Evolutionary conservation across 1,140 invertebrate species (phyloP).

Genomic region (Nomia melanderi): DNA sequence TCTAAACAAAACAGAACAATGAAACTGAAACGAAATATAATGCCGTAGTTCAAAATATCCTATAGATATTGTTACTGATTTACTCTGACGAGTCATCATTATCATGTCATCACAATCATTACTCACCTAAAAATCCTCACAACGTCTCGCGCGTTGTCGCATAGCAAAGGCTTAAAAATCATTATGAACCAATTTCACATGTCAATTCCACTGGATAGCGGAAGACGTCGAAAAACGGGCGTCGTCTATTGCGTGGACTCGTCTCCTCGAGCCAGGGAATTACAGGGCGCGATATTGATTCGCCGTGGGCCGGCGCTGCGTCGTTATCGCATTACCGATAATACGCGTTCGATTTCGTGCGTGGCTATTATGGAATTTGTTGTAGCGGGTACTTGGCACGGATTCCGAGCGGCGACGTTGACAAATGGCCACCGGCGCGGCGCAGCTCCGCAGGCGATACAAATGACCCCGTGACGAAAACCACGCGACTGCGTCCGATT

Average conservation of each 20-base stretch:
- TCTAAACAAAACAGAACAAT: no score
- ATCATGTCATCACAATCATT: no score
- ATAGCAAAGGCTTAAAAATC: no score
- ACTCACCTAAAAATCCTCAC: no score
- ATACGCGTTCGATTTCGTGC: constrained; percentile 36
- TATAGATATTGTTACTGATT: no score
- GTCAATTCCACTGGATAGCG: no score
- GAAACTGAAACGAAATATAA: no score
- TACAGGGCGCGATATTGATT: constrained; percentile 19
- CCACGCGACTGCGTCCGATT: background rate
- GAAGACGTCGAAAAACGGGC: background rate
- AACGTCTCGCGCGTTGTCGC: no score
- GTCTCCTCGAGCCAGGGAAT: background rate
- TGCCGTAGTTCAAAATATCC: no score
- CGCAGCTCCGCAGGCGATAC: background rate
- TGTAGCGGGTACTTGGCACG: constrained; percentile 29
- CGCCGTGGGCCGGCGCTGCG: background rate
- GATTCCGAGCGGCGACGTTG: constrained; percentile 30
- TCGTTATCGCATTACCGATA: constrained; percentile 35
- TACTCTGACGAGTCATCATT: no score
- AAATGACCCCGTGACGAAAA: constrained; percentile 3
- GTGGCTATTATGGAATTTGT: constrained; percentile 44
- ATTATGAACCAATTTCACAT: no score
- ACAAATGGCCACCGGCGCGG: constrained; percentile 10
- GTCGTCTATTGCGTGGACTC: background rate